Base-by-base conservation (phyloP, 1,140 invertebrate species). In the Papilio polyxenes region DNA sequence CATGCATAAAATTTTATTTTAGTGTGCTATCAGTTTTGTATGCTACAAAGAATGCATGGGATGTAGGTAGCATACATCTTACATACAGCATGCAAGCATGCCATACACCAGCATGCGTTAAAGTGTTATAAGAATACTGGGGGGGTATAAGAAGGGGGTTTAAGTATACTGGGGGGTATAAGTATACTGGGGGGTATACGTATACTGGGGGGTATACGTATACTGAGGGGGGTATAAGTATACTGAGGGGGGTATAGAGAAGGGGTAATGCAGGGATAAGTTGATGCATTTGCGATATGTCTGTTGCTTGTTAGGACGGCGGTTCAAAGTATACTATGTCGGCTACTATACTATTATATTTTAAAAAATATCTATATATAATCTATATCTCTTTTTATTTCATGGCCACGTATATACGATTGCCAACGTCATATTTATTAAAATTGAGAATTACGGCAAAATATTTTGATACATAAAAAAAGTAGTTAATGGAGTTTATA, bases 231-330 rank as follows among this genome's bases (percentile, higher is more conserved):
- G 23, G 23, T 23, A 9, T 23, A 65, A 23, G 20, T 31, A 65
- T 13, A 31, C 20, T 37, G n/a, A 31, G 23, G 31, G 4, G 15
- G 23, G 31, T 31, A 37, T 17, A 10, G 23, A 31, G 65, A 31
- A 17, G 31, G 69, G 44, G 40, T 72, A 65, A 82, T 83, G 81
- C 78, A 80, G 40, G 75, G 13, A 4, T 37, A 44, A 65, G 69
- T 72, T 81, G 59, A 83, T 83, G 76, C 82, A 85, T 85, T 85
- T 74, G 88, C 88, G 92, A 93, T 92, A 93, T 93, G 92, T 93
- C 82, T 83, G 88, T 92, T 90, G 88, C 87, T 82, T 86, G 87
- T 88, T 74, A 90, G 92, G 92, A 93, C 92, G 92, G 92, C 88
- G 88, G 87, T 91, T 88, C 78, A 82, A 87, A 86, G 88, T 87